Base-by-base conservation (phyloP, 64 coral and sea anemone species). In the Stylophora pistillata region DNA sequence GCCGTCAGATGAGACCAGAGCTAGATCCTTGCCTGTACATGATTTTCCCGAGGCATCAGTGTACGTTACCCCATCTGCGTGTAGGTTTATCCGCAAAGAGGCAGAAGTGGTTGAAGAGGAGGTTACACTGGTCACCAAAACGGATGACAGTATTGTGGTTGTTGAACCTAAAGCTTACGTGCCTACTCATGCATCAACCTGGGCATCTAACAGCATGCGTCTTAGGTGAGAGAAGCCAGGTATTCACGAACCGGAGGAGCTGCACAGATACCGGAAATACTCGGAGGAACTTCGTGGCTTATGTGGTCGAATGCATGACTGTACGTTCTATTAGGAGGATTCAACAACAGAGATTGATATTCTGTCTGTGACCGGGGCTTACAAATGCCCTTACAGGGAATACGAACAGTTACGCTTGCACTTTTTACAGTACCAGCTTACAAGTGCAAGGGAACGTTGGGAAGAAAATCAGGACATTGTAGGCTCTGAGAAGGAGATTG, bases 61-160 rank as follows among this genome's bases (percentile, higher is more conserved):
- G 27, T 91, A 86, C 34, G 74, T 91, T 71, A 91, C 90, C 28
- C 90, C 90, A 70, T 92, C 90, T 55, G 90, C 82, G 25, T 86
- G 79, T 26, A 92, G 90, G 17, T 69, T 91, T 37, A 91, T 91
- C 69, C 81, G 81, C 9, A 73, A 86, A 68, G 11, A 61, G 58
- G 78, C 71, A 33, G 82, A 91, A 32, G 74, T 78, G 16, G 89
- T 91, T 17, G 73, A 74, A 10, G 81, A 77, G 41, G 62, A 92
- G 62, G 83, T 66, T 9, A 92, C 62, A 26, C 72, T 92, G 10
- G 71, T 92, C 62, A 57, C 82, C 27, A n/a, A 77, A 52, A 86
- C 74, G 30, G 90, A 92, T 86, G 74, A 86, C 81, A 91, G 89
- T 23, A 54, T 91, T 91, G 81, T 91, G 0, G 80, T 85, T 12